These are phyloP conservation scores for Batillaria attramentaria DNA, from an alignment of 1,140 invertebrate species.

Conservation along the genomic window DNA sequence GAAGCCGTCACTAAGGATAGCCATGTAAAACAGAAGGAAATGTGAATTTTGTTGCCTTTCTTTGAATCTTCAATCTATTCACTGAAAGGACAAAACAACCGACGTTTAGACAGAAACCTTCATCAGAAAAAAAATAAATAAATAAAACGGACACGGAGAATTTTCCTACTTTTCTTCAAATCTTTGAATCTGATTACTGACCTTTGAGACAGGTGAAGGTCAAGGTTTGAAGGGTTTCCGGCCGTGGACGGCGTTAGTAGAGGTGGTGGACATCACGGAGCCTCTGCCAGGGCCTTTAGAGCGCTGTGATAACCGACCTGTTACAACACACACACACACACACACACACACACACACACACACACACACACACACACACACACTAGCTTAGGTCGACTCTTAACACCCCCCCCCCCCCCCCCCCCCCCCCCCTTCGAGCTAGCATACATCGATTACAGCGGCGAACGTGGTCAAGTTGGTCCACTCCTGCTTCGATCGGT, in stretches of 20 bases:
- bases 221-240: too few species aligned
- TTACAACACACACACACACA: background rate
- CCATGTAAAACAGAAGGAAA: too few species aligned
- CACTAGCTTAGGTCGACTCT: too few species aligned
- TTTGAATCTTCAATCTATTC: too few species aligned
- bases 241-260: too few species aligned
- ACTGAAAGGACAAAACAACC: too few species aligned
- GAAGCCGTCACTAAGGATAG: too few species aligned
- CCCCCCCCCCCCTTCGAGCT: background rate
- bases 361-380: background rate
- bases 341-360: background rate
- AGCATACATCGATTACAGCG: background rate
- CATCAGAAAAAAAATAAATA: too few species aligned
- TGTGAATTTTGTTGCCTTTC: too few species aligned
- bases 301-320: background rate
- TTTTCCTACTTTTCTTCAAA: background rate
- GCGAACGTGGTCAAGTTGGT: background rate
- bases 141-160: background rate
- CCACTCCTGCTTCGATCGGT: too few species aligned
- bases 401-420: background rate
- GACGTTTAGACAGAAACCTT: too few species aligned
- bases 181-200: background rate
- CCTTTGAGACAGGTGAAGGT: background rate
- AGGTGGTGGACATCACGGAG: too few species aligned
- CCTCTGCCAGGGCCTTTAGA: background rate